phyloP scores from a whole-genome alignment of 2,113 vertebrate species.

The Oncorhynchus clarkii region DNA sequence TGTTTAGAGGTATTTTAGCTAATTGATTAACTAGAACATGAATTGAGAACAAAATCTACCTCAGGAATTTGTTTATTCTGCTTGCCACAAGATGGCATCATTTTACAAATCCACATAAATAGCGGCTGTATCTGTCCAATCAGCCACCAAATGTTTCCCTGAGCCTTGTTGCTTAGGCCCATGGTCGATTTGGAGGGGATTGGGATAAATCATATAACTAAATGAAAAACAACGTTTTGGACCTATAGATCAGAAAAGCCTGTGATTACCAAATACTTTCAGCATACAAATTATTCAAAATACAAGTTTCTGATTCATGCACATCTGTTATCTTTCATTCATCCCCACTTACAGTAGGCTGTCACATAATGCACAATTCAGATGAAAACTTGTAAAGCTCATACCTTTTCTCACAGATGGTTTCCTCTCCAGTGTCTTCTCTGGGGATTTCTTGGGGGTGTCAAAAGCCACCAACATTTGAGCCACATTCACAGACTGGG shows the following conservation, averaged over 20 bases:
- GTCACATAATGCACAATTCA: background rate
- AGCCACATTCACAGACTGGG: slow-evolving; percentile 70
- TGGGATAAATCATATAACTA: no score
- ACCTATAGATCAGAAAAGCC: no score
- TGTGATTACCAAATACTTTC: background rate
- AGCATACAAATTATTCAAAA: background rate
- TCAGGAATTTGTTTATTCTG: background rate
- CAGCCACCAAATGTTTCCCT: no score
- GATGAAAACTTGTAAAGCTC: background rate
- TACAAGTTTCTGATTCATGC: background rate
- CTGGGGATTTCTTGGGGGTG: slow-evolving; percentile 63
- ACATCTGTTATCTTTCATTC: background rate
- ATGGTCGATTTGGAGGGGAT: no score
- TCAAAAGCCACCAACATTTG: slow-evolving; percentile 78
- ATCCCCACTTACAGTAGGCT: background rate
- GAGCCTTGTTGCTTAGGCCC: no score
- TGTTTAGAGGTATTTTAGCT: no score
- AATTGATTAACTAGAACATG: background rate
- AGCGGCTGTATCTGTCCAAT: no score
- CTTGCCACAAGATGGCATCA: slow-evolving; percentile 60
- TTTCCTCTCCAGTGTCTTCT: slow-evolving; percentile 66
- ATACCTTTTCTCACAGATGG: slow-evolving; percentile 74
- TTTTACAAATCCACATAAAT: slow-evolving; percentile 40
- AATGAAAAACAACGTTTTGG: no score
- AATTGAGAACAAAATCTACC: background rate